Evolutionary conservation across 2,113 vertebrate genomes (phyloP), one percentile per base, ranked within the genome.

Genomic region (Neomonachus schauinslandi): DNA sequence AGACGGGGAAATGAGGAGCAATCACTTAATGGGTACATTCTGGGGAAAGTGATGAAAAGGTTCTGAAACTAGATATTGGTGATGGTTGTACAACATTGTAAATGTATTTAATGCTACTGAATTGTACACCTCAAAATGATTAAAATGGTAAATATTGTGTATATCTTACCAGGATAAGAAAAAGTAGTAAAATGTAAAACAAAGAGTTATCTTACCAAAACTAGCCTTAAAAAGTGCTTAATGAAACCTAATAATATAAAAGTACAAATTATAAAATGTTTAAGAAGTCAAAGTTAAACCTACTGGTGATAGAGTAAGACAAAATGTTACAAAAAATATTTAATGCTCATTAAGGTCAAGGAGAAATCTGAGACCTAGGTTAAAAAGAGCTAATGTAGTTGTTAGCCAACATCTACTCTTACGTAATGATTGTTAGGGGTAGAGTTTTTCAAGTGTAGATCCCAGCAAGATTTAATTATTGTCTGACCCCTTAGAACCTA

Each of bases 281-380:
- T 79, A 89, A 96, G 59, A 51, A 67, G 19, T 89, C 91, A 59
- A 77, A 93, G 67, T 74, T 82, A 95, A 91, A 69, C 13, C 31
- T 77, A 77, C 74, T 96, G 46, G 28, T 83, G n/a, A 39, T 11
- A 93, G 36, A 83, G 74, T 84, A 79, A 85, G 86, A 89, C 49
- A 85, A 89, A 93, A 83, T 69, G 31, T 49, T 77, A 89, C 61
- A 69, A 42, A 89, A 89, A 39, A 94, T 33, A 61, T 31, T n/a
- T 55, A 93, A 72, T 79, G 16, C 13, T 81, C 61, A 51, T 31
- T 81, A 85, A 88, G 16, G 21, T 51, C 57, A 96, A 79, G 67
- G 31, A 49, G 88, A 95, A 88, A 31, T 39, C 67, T 55, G 67
- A 96, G 49, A 81, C 49, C 21, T 82, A 87, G 19, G 31, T 9